Evolutionary conservation across 2,797 vertebrate genomes (phyloP), one percentile per base, ranked within the genome.

Genomic region (Muraenolepis orangiensis): DNA sequence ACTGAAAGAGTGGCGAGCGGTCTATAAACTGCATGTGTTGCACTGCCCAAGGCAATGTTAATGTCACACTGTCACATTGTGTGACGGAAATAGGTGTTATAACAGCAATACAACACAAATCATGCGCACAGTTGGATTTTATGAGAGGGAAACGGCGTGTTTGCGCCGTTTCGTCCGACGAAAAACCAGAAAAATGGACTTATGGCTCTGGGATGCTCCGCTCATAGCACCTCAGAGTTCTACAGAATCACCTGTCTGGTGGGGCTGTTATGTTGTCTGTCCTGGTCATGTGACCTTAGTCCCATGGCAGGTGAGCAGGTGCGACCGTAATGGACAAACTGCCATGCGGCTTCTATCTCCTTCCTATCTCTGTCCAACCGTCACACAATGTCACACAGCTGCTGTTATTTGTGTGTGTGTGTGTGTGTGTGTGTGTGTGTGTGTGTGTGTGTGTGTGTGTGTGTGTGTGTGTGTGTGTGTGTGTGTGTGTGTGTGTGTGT

Each of bases 381-480:
- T 23, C 13, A 34, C 66, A 28, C 23, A 29, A 1, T 64, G 18
- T 72, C 32, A 34, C 1, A 28, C 14, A 14, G 29, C 14, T 32
- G 23, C 16, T 66, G 23, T 28, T 11, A 2, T 29, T 66, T 51
- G 42, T 51, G 42, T 51, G 42, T 66, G 61, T 66, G 61, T 66
- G 30, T 36, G 68, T 69, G 38, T 70, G 14, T 29, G 70, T 40
- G 20, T 40, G 69, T 14, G 26, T 46, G 70, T 28, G 38, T 51
- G 42, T 32, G 42, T 70, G 34, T 40, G 68, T 69, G 20, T 34
- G 38, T 40, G 38, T 71, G 70, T 71, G 70, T 42, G 38, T 71
- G 34, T 66, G 61, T 66, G 61, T 66, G 26, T 51, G 61, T 28
- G 61, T 66, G 61, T 66, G 23, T 14, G 23, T 26, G 61, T 66